A percentile compares a stretch with the other conserved stretches of the same genome.
Evolutionary conservation across 2,113 vertebrate genomes (phyloP).

Genomic region (Pardalotus punctatus): DNA sequence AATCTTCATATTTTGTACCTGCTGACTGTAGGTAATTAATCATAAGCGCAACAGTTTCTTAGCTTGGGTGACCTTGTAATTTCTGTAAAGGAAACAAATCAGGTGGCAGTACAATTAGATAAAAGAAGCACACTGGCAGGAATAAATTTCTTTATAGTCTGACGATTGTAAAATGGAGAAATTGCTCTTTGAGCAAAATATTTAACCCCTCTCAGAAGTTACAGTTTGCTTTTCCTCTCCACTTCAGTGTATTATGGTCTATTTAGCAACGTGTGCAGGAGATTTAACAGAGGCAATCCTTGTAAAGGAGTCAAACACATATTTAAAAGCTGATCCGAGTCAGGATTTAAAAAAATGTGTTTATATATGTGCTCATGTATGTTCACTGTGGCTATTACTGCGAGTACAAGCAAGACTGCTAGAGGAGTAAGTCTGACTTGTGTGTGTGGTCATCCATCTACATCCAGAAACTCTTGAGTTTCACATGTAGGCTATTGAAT

Average conservation of each 20-base stretch:
- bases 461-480: not conserved
- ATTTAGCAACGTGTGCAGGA: not conserved
- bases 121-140: not conserved
- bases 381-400: not conserved
- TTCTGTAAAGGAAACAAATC: slow-evolving; percentile 22
- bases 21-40: slow-evolving; percentile 25
- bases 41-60: slow-evolving; percentile 26
- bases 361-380: not conserved
- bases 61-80: slow-evolving; percentile 1
- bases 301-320: not conserved
- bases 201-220: not conserved
- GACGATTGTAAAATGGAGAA: not conserved
- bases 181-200: not conserved
- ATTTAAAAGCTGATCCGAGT: not conserved
- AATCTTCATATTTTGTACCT: slow-evolving; percentile 44
- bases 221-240: not conserved
- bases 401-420: not conserved
- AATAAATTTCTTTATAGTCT: slow-evolving; percentile 15
- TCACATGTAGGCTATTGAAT: not conserved
- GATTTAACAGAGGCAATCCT: not conserved
- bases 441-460: not conserved
- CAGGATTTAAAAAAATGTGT: not conserved
- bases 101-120: not conserved
- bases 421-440: not conserved
- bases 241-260: not conserved